A percentile compares a stretch with the other conserved stretches of the same genome.
These are phyloP conservation scores for Drosophila ochracea DNA, from an alignment of 2,888 invertebrate genomes.

Conservation along the genomic window DNA sequence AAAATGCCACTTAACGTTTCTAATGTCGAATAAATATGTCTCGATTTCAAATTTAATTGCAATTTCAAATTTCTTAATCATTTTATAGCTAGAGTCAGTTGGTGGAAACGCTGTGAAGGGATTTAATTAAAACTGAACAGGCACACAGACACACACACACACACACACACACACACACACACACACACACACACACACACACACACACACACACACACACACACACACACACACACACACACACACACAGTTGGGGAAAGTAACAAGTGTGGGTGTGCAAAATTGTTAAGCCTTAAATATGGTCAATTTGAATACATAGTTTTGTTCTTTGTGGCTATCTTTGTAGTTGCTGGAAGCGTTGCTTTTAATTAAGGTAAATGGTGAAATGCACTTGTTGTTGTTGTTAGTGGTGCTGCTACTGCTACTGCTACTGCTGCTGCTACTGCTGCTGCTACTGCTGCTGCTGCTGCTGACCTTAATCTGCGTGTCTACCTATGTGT, in stretches of 20 bases:
- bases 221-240: not conserved
- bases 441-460: constrained; percentile 18
- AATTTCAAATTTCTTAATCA: not conserved
- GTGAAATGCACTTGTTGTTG: constrained; percentile 15
- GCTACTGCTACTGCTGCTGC: constrained; percentile 5
- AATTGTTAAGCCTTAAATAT: not conserved
- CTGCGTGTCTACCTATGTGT: constrained; percentile 18
- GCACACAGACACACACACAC: not conserved
- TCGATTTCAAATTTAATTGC: not conserved
- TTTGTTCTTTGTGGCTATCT: not conserved
- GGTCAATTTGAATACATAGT: not conserved
- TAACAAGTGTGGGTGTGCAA: not conserved
- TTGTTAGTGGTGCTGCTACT: constrained; percentile 14
- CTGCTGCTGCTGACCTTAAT: constrained; percentile 51
- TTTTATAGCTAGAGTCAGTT: not conserved
- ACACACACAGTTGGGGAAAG: not conserved
- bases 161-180: not conserved
- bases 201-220: not conserved
- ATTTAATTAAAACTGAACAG: not conserved
- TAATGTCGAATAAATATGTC: not conserved
- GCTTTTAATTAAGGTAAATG: constrained; percentile 18
- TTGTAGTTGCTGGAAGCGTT: constrained; percentile 12
- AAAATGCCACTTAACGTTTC: not conserved
- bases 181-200: not conserved
- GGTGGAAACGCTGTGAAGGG: not conserved